Evolutionary conservation across 2,888 invertebrate species (phyloP).

Genomic region (Drosophila multiciliata): DNA sequence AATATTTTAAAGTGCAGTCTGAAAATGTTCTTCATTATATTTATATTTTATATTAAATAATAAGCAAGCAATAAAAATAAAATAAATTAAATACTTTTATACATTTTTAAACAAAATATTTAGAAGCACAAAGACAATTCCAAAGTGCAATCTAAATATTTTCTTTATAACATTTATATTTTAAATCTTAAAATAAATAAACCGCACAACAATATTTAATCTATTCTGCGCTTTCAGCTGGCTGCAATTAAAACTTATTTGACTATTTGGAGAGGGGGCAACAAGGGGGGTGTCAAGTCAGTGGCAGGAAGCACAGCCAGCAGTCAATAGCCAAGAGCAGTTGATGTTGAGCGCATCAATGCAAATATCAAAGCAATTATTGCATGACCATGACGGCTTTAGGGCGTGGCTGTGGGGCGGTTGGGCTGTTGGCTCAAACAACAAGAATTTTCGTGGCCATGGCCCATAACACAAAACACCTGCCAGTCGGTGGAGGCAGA

Average conservation of each 20-base stretch:
- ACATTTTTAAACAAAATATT: no score
- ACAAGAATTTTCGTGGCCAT: constrained; percentile 34
- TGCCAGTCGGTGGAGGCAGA: constrained; percentile 1
- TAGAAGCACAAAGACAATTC: no score
- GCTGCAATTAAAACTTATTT: constrained; percentile 32
- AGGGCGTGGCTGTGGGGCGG: not conserved
- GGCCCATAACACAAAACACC: constrained; percentile 45
- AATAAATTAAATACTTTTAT: no score
- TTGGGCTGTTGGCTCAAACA: constrained; percentile 35
- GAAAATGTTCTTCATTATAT: no score
- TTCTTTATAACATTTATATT: not conserved
- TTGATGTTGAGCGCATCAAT: constrained; percentile 45
- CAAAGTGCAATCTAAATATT: not conserved
- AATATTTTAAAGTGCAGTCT: no score
- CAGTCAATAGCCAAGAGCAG: constrained; percentile 15
- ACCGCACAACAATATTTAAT: not conserved
- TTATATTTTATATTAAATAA: no score
- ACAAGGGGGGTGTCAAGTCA: constrained; percentile 24
- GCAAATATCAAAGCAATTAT: constrained; percentile 71
- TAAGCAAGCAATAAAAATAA: no score
- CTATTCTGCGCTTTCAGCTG: not conserved
- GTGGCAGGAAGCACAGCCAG: constrained; percentile 18
- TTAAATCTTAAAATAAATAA: not conserved
- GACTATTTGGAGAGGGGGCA: constrained; percentile 3
- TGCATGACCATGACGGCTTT: constrained; percentile 33